phyloP scores from a whole-genome alignment of 2,113 vertebrate species.

The Glaucidium brasilianum region DNA sequence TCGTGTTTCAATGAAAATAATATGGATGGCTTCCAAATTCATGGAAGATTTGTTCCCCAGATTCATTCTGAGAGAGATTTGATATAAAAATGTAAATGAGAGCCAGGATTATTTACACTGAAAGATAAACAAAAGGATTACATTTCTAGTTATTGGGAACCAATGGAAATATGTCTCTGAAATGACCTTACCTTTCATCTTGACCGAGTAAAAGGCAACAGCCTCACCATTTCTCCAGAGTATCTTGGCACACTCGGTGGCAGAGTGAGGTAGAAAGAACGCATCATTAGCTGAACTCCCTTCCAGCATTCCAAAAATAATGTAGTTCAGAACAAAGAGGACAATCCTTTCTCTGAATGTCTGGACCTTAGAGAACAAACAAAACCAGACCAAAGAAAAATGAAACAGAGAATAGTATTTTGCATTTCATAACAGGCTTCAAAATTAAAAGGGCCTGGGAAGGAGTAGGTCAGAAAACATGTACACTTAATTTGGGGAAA shows the following conservation, averaged over 20 bases:
- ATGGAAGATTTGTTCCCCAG: background rate
- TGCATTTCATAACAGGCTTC: background rate
- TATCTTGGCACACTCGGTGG: slow-evolving; percentile 84
- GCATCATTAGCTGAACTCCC: slow-evolving; percentile 60
- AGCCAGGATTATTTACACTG: slow-evolving; percentile 18
- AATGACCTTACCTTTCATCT: slow-evolving; percentile 82
- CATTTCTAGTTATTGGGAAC: background rate
- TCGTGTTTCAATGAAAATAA: slow-evolving; percentile 12
- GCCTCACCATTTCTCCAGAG: slow-evolving; percentile 85
- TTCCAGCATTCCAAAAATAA: slow-evolving; percentile 84
- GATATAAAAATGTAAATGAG: slow-evolving; percentile 45
- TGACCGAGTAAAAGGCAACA: slow-evolving; percentile 88
- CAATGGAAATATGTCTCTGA: background rate
- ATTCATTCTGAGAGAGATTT: slow-evolving; percentile 14
- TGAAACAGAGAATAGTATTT: background rate
- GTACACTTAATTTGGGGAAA: slow-evolving; percentile 1
- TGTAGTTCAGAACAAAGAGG: slow-evolving; percentile 88
- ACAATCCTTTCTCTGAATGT: slow-evolving; percentile 87
- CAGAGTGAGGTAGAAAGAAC: slow-evolving; percentile 85
- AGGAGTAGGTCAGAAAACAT: background rate
- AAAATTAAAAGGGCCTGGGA: background rate
- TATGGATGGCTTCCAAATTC: slow-evolving; percentile 29
- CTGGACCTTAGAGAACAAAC: slow-evolving; percentile 78
- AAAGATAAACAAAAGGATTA: slow-evolving; percentile 34
- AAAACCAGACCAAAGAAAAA: slow-evolving; percentile 37